Evolutionary conservation across 2,888 invertebrate species (phyloP).

Genomic region (Clunio marinus): DNA sequence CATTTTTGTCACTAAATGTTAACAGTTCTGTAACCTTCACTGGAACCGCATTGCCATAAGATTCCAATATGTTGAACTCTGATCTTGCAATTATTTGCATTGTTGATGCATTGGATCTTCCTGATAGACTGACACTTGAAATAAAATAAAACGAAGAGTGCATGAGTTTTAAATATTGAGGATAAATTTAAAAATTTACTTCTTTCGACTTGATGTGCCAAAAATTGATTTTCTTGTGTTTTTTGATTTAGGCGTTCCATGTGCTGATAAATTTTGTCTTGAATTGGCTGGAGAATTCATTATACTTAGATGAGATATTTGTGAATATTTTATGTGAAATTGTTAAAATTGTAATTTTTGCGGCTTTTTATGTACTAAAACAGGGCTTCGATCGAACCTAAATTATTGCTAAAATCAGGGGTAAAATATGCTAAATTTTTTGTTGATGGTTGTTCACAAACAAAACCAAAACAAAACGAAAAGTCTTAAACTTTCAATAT

Average conservation of each 20-base stretch:
- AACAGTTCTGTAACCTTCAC: slow-evolving; percentile 85
- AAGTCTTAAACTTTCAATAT: no score
- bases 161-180: background rate
- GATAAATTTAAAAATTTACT: slow-evolving; percentile 9
- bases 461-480: no score
- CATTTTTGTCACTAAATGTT: slow-evolving; percentile 66
- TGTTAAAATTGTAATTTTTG: no score
- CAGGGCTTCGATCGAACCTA: no score
- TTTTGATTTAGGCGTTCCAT: slow-evolving; percentile 29
- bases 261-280: background rate
- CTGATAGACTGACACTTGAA: slow-evolving; percentile 53
- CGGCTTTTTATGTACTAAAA: no score
- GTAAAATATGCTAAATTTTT: no score
- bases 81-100: slow-evolving; percentile 74
- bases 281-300: no score
- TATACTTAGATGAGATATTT: no score
- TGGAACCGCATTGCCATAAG: slow-evolving; percentile 75
- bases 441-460: no score
- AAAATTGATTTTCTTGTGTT: slow-evolving; percentile 28
- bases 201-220: background rate
- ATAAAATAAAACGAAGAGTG: background rate
- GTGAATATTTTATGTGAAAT: no score
- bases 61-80: slow-evolving; percentile 68
- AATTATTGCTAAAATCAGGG: no score
- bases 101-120: slow-evolving; percentile 59